Conservation (phyloP, 37 sponge, comb jelly and placozoan genomes). For the Mnemiopsis leidyi region DNA sequence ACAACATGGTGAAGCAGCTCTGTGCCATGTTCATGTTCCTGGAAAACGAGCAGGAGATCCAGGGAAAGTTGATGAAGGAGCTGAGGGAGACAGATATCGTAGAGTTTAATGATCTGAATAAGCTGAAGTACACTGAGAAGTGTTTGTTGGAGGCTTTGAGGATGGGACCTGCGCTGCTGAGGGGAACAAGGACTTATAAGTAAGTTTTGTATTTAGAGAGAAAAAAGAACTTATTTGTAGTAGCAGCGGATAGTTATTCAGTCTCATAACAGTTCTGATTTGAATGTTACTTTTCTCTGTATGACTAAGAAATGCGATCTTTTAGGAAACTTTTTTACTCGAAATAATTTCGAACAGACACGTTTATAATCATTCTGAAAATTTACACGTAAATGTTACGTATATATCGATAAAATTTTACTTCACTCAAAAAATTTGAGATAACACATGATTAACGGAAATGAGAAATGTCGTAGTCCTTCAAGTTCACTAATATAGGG, state of each 20-base stretch:
- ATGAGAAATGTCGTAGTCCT: no score
- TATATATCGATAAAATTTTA: no score
- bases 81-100: not conserved
- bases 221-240: not conserved
- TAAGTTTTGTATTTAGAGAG: not conserved
- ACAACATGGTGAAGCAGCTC: constrained; percentile 2
- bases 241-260: not conserved
- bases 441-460: no score
- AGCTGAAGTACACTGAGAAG: not conserved
- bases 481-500: no score
- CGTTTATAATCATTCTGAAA: no score
- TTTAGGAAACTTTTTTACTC: not conserved
- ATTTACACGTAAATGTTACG: no score
- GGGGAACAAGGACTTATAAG: not conserved
- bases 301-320: no score
- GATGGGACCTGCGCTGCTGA: constrained; percentile 4
- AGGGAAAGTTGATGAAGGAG: not conserved
- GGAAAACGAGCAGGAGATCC: not conserved
- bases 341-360: no score
- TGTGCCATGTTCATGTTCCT: constrained; percentile 15
- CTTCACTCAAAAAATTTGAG: no score
- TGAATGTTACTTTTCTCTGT: no score
- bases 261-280: not conserved
- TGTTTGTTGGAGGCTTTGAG: not conserved
- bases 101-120: not conserved